Evolutionary conservation across 2,888 invertebrate genomes (phyloP), one percentile per base, ranked within the genome.

Genomic region (Choristoneura rosaceana): DNA sequence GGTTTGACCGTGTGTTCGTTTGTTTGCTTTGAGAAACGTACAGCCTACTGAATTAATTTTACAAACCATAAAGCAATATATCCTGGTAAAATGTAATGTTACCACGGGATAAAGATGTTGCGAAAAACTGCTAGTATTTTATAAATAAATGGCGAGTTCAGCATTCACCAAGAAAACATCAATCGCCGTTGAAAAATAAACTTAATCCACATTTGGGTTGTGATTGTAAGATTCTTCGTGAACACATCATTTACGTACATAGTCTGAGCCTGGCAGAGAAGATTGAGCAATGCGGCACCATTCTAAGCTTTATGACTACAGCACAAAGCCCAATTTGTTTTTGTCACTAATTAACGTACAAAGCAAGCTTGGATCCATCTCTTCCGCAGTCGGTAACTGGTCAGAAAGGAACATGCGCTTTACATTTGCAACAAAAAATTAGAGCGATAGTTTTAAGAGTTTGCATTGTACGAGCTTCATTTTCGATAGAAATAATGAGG

Each of bases 161-260:
- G 17, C 8, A 5, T 7, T 47, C 50, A 15, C 50, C 15, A 52
- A 15, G 8, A 84, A 82, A 86, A 88, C 83, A 79, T 85, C 80
- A 62, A 88, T 87, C 84, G 78, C 77, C 77, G 78, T 80, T 78
- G 80, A 78, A 82, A 81, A 80, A 82, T 84, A 82, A 77, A 83
- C 69, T 58, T 58, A 63, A 70, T 70, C 58, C 47, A 58, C 25
- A 58, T 81, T 82, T 84, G 82, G 82, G 80, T 84, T 17, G 81
- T 87, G 82, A 87, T 87, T 84, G n/a, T n/a, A 47, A 84, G 86
- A 84, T 84, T 79, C 76, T 74, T 77, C 81, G 79, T 91, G 92
- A 92, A 92, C 92, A 91, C 91, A 91, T 90, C 85, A 85, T 87
- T 90, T 84, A 87, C 86, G 82, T 83, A 82, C 77, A 5, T 76